Base-by-base conservation (phyloP, 2,888 invertebrate genomes). In the Helleia helle region DNA sequence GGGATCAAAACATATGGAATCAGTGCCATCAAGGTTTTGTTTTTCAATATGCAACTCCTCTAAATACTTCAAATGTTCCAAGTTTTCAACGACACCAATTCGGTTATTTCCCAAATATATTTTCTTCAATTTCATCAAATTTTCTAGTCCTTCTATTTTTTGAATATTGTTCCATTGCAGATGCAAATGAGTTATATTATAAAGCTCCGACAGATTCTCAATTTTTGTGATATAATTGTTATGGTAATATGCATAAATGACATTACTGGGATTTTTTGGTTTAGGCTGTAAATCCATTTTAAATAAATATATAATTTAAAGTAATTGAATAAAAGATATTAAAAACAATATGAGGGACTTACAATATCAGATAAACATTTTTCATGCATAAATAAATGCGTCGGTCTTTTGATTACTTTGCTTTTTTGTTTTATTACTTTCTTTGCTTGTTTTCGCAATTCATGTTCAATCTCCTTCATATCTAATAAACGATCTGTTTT, bases 201-300 rank as follows among this genome's bases (percentile, higher is more conserved):
- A 77, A 2, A 94, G 76, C 14, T 77, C 67, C 36, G 89, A 81
- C 4, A 96, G 61, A 56, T 93, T 92, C 62, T 92, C 87, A 13
- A 97, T 89, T 63, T 88, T 89, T 1, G 86, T 70, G 50, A 97
- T 90, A 53, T 88, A 87, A 65, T 97, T 97, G 58, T 92, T 92
- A 60, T 94, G 96, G 27, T 93, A 86, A 72, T 91, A 96, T 11
- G 92, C 83, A 49, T 90, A 87, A 12, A 87, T 81, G 29, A 93
- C 52, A 37, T 85, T 62, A n/a, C 52, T 71, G 5, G 74, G 58
- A 38, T 65, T 58, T 41, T 75, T 80, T 0, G 73, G 63, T 25
- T 65, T 62, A 1, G 77, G 73, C 85, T 85, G 63, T 22, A 65
- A 63, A 25, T 17, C n/a, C 8, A 63, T 68, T 72, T 77, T 48